Evolutionary conservation across 1,140 invertebrate genomes (phyloP).

Genomic region (Carposina sasakii): DNA sequence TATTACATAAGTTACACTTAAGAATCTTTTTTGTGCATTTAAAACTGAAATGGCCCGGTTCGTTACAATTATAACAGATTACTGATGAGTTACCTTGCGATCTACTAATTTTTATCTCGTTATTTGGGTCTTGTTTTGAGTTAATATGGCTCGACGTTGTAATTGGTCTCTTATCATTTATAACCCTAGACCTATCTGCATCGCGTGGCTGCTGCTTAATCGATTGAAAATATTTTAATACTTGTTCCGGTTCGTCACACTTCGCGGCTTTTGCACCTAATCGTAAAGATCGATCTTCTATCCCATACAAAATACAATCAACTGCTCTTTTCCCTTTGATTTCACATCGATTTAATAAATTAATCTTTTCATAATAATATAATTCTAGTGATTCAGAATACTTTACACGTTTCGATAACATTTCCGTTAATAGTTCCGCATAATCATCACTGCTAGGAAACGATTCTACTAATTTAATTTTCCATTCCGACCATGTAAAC

Average conservation of each 20-base stretch:
- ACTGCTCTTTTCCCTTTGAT: constrained; percentile 10
- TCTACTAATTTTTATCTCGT: not conserved
- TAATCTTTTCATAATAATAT: constrained; percentile 10
- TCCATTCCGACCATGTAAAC: constrained; percentile 24
- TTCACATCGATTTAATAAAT: constrained; percentile 9
- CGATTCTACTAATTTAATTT: constrained; percentile 12
- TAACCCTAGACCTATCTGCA: not conserved
- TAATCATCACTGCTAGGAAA: constrained; percentile 20
- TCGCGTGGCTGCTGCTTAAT: constrained; percentile 4
- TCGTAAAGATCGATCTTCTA: constrained; percentile 7
- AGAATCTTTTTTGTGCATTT: constrained; percentile 1
- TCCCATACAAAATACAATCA: constrained; percentile 8
- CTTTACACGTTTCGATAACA: constrained; percentile 2
- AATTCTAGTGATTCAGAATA: constrained; percentile 9
- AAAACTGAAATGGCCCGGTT: not conserved
- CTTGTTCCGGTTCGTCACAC: constrained; percentile 7
- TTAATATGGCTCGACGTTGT: not conserved
- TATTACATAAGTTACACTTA: not conserved
- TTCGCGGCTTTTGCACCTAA: constrained; percentile 9
- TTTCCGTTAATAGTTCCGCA: constrained; percentile 10
- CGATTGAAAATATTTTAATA: constrained; percentile 9
- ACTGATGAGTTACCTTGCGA: not conserved
- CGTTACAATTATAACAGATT: constrained; percentile 5
- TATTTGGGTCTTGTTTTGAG: not conserved
- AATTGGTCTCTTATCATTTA: not conserved